Evolutionary conservation across 35 echinoderm and acorn worm genomes (phyloP), one percentile per base, ranked within the genome.

Genomic region (Ophioderma brevispina): DNA sequence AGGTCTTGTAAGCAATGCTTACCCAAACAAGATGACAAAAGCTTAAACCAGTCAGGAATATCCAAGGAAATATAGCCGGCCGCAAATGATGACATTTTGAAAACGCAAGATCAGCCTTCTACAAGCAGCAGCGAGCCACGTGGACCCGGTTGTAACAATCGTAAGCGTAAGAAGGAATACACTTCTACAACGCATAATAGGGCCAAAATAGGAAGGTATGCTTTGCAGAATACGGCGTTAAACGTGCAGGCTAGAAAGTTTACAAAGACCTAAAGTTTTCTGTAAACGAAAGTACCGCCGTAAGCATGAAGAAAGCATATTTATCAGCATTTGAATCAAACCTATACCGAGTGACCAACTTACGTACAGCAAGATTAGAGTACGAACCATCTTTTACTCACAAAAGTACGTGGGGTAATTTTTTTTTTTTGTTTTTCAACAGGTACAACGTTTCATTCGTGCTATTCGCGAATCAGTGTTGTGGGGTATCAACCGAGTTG

Each of bases 121-220:
- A 84, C 18, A 84, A 43, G 32, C 4, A 32, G 52, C 39, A n/a
- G 42, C 49, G 82, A 90, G 80, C 79, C 79, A 37, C 46, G 88
- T 23, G 25, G 32, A 55, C 82, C 82, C 59, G n/a, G n/a, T n/a
- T n/a, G n/a, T n/a, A n/a, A n/a, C n/a, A n/a, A n/a, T n/a, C n/a
- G n/a, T n/a, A n/a, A n/a, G n/a, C n/a, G n/a, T n/a, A n/a, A n/a
- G n/a, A n/a, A n/a, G n/a, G n/a, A n/a, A n/a, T n/a, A 55, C 40
- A 11, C 23, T 40, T 90, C 82, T 63, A 76, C 88, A 33, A 32
- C 37, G 8, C 81, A 91, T 0, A 1, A 40, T 1, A 31, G 89
- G 23, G 89, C 89, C 41, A 91, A 91, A 78, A 91, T 91, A 37
- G 89, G 89, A 35, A 76, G 38, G 38, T 91, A 76, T 85, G 89